Percentiles rank a stretch among this genome's conserved stretches.
phyloP scores from a whole-genome alignment of 1,140 invertebrate genomes.

The Parasteatoda tepidariorum region DNA sequence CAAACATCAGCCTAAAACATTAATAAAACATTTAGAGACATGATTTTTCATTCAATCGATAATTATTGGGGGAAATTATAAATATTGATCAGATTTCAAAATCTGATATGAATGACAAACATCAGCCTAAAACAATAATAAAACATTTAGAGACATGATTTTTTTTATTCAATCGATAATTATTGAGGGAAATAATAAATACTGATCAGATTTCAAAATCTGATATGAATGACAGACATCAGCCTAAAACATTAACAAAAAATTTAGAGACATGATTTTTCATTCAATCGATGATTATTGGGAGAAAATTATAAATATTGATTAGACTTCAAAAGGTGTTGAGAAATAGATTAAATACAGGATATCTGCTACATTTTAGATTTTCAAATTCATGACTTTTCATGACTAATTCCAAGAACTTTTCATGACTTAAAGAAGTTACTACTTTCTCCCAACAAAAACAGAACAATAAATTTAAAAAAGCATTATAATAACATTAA shows the following conservation, averaged over 20 bases:
- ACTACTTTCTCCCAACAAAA: too few species aligned
- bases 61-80: background rate
- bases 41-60: background rate
- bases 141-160: background rate
- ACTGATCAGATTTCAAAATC: constrained; percentile 67
- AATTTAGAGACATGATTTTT: background rate
- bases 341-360: too few species aligned
- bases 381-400: too few species aligned
- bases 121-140: constrained; percentile 71
- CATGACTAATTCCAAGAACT: too few species aligned
- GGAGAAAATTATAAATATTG: background rate
- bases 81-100: constrained; percentile 64
- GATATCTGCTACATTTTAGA: too few species aligned
- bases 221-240: constrained; percentile 77
- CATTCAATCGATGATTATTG: background rate
- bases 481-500: too few species aligned
- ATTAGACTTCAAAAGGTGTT: constrained; percentile 73
- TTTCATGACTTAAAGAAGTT: too few species aligned
- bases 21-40: constrained; percentile 10
- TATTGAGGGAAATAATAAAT: background rate
- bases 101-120: constrained; percentile 76
- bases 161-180: background rate
- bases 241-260: constrained; percentile 68
- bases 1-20: constrained; percentile 73
- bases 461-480: too few species aligned